Percentiles rank a stretch among this genome's conserved stretches.
These are phyloP conservation scores for Pterostichus niger DNA, from an alignment of 2,888 invertebrate species.

Conservation along the genomic window DNA sequence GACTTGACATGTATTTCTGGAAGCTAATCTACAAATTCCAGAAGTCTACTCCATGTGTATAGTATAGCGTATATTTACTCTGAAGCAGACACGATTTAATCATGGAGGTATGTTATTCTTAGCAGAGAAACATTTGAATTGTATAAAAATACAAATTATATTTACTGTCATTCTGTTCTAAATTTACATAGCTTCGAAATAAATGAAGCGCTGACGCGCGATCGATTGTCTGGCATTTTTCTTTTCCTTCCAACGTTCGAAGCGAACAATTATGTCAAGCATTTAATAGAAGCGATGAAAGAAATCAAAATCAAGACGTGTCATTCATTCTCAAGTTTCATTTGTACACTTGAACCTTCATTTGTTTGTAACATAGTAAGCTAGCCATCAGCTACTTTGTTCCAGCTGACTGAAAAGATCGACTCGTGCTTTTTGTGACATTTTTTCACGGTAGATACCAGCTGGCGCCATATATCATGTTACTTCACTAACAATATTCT, in stretches of 20 bases:
- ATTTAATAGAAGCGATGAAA: slow-evolving; percentile 24
- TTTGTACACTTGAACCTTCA: slow-evolving; percentile 16
- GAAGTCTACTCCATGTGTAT: slow-evolving; percentile 16
- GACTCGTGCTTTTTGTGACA: slow-evolving; percentile 35
- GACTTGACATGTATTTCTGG: slow-evolving; percentile 37
- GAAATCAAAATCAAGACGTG: slow-evolving; percentile 42
- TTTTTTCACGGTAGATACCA: slow-evolving; percentile 16
- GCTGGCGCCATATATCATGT: slow-evolving; percentile 41
- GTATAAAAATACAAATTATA: too few species aligned
- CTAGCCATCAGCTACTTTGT: slow-evolving; percentile 5
- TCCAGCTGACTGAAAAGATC: slow-evolving; percentile 22
- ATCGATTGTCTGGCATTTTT: background rate
- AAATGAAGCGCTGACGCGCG: too few species aligned
- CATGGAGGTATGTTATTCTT: background rate
- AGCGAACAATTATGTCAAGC: background rate
- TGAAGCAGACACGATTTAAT: slow-evolving; percentile 4
- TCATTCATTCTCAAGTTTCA: slow-evolving; percentile 30
- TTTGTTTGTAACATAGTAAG: too few species aligned
- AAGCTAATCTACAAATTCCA: slow-evolving; percentile 46
- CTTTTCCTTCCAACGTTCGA: background rate
- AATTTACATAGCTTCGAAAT: too few species aligned
- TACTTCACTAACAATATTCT: slow-evolving; percentile 27
- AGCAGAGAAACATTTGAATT: background rate
- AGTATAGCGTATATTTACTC: slow-evolving; percentile 2
- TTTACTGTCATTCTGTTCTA: too few species aligned